Evolutionary conservation across 2,797 vertebrate species (phyloP).

Genomic region (Semotilus atromaculatus): DNA sequence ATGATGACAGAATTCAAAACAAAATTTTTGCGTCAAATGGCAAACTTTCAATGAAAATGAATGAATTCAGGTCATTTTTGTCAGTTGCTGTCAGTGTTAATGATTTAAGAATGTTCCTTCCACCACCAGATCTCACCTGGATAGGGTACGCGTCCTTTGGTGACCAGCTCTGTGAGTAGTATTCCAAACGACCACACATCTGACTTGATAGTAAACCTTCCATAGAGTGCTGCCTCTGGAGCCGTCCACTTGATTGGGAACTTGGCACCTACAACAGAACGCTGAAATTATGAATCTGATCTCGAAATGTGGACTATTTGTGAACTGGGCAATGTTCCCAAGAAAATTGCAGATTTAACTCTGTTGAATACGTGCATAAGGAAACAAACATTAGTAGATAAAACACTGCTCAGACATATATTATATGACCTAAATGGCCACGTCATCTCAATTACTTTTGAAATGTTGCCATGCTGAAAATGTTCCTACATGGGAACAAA

Average conservation of each 20-base stretch:
- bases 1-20: background rate
- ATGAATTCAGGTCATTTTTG: background rate
- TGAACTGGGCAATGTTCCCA: background rate
- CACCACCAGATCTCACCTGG: constrained; percentile 83
- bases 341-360: constrained; percentile 5
- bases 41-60: background rate
- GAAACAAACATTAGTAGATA: background rate
- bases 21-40: too few species aligned
- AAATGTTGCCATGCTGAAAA: background rate
- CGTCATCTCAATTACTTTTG: background rate
- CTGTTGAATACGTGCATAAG: background rate
- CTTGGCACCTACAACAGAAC: constrained; percentile 86
- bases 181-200: constrained; percentile 99
- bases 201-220: constrained; percentile 99
- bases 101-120: background rate
- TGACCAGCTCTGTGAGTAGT: constrained; percentile 97
- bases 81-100: background rate
- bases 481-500: background rate
- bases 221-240: constrained; percentile 94
- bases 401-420: background rate
- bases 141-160: constrained; percentile 98
- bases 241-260: constrained; percentile 99
- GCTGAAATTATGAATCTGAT: constrained; percentile 6
- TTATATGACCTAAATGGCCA: constrained; percentile 1
- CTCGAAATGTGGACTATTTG: constrained; percentile 25